phyloP scores from a whole-genome alignment of 2,797 vertebrate genomes.

The Sebastes nivosus region DNA sequence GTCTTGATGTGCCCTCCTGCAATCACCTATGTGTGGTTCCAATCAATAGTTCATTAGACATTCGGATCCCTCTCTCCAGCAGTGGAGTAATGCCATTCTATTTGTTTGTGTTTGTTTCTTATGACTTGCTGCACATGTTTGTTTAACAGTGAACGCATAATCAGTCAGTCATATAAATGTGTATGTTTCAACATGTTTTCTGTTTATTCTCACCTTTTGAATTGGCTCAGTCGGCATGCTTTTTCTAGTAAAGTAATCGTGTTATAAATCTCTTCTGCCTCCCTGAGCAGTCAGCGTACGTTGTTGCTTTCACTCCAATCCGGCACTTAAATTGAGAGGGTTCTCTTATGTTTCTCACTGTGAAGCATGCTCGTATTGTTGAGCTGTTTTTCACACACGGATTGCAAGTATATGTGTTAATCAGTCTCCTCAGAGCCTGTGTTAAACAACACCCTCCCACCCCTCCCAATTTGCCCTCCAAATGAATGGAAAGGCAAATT shows the following conservation, averaged over 20 bases:
- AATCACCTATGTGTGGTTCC: constrained; percentile 79
- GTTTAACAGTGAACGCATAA: constrained; percentile 4
- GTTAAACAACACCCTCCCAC: constrained; percentile 23
- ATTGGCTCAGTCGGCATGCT: neutral
- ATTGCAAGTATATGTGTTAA: constrained; percentile 36
- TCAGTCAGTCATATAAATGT: neutral
- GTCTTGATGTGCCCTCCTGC: constrained; percentile 73
- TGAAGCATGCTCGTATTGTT: constrained; percentile 15
- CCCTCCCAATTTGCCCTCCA: constrained; percentile 25
- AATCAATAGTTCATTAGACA: constrained; percentile 89
- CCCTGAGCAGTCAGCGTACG: neutral
- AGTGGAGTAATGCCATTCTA: constrained; percentile 77
- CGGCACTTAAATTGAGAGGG: neutral
- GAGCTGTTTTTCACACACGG: constrained; percentile 26
- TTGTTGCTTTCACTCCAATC: neutral
- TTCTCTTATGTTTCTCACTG: constrained; percentile 1
- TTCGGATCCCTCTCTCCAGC: constrained; percentile 84
- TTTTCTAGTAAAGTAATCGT: neutral
- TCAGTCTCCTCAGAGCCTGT: constrained; percentile 37
- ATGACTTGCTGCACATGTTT: neutral
- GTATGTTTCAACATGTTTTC: neutral
- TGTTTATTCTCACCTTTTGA: constrained; percentile 14
- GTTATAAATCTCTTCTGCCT: constrained; percentile 4
- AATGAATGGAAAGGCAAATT: constrained; percentile 61
- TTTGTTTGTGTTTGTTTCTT: constrained; percentile 31